Base-by-base conservation (phyloP, 2,113 vertebrate species). In the Lepidothrix coronata region DNA sequence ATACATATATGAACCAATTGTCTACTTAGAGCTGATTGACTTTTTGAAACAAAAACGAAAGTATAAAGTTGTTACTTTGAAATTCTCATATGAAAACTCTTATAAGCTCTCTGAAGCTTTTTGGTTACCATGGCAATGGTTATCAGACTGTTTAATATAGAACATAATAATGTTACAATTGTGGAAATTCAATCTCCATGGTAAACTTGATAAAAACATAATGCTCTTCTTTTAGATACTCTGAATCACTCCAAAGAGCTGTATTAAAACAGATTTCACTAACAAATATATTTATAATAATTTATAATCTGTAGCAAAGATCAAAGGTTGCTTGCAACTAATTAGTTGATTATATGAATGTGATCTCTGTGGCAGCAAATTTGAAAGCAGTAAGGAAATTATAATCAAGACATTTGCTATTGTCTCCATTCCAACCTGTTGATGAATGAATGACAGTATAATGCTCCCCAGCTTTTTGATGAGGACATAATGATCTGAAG, bases 401-500 rank as follows among this genome's bases (percentile, higher is more conserved):
- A 27, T 63, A 70, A 84, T 95, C 20, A 85, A 95, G 82, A 59
- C 58, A 83, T 76, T 88, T 96, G 20, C 51, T 93, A 58, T 87
- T 95, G 90, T 96, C 85, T 93, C 43, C 39, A 63, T 83, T 67
- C 46, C 78, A 88, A 85, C 76, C 48, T 91, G 43, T 72, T 95
- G 93, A 95, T 93, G 57, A 97, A 35, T 20, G 25, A 90, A 95
- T 91, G 85, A 93, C 96, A 96, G 8, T 55, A 67, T 85, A 96
- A 93, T 70, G 49, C 75, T 94, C 48, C 35, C 63, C 58, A 66
- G 23, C 15, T 88, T 97, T 95, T 86, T 92, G 54, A 94, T 91
- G 92, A 95, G 61, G 72, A 48, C 62, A 33, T 96, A 94, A 96
- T 96, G 85, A 96, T 92, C 66, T 95, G 81, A 97, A 95, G 91